A percentile compares a stretch with the other conserved stretches of the same genome.
Conservation (phyloP, 2,113 vertebrate species). For the Brachirus orientalis region DNA sequence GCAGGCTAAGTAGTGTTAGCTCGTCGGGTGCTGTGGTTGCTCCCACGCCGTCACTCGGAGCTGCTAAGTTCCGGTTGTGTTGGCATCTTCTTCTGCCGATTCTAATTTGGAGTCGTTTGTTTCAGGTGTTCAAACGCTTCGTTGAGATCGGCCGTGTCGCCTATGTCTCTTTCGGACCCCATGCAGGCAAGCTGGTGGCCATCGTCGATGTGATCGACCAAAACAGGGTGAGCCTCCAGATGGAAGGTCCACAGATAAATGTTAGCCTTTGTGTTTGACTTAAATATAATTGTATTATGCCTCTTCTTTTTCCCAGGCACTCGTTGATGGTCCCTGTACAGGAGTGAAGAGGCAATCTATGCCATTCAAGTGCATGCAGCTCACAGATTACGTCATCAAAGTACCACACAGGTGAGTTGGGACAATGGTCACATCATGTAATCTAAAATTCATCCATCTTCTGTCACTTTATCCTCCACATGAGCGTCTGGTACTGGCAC, state of each 20-base stretch:
- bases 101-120: neutral
- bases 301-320: constrained; percentile 77
- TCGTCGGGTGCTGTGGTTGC: neutral
- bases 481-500: too few species aligned
- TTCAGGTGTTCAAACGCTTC: constrained; percentile 95
- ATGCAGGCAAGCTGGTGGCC: constrained; percentile 93
- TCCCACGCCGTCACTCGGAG: too few species aligned
- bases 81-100: too few species aligned
- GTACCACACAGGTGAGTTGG: constrained; percentile 89
- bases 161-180: constrained; percentile 91
- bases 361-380: constrained; percentile 91
- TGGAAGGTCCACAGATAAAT: accelerated
- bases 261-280: neutral
- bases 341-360: constrained; percentile 93
- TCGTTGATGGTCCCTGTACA: constrained; percentile 94
- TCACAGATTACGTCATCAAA: constrained; percentile 94
- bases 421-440: too few species aligned
- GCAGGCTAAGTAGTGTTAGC: constrained; percentile 14
- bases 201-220: constrained; percentile 98
- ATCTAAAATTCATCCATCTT: too few species aligned
- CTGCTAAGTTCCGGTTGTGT: too few species aligned
- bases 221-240: constrained; percentile 84
- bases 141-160: constrained; percentile 95
- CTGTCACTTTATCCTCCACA: too few species aligned
- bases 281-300: neutral